These are phyloP conservation scores for Cotesia typhae DNA, from an alignment of 1,140 invertebrate genomes.

Conservation along the genomic window DNA sequence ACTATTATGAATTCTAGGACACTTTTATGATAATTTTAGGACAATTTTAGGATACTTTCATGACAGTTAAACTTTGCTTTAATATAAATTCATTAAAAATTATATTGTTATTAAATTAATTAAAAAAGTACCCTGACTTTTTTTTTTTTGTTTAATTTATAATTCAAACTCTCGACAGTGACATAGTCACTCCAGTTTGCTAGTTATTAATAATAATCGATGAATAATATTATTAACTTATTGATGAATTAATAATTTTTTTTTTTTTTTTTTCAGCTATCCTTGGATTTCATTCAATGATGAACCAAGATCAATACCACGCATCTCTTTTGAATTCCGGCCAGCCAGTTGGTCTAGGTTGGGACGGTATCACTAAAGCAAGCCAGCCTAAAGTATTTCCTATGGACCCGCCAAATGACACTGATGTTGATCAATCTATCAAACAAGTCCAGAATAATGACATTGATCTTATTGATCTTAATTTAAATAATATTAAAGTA, in stretches of 20 bases:
- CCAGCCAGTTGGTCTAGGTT: slow-evolving; percentile 84
- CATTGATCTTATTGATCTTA: slow-evolving; percentile 84
- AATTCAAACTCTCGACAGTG: not conserved
- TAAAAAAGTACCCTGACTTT: too few relatives aligned
- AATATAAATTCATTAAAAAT: too few relatives aligned
- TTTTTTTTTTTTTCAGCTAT: slow-evolving; percentile 77
- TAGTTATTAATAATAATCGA: slow-evolving; percentile 12
- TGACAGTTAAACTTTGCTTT: too few relatives aligned
- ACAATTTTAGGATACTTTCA: too few relatives aligned
- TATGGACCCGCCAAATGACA: slow-evolving; percentile 91
- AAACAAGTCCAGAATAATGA: slow-evolving; percentile 90
- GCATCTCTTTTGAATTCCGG: slow-evolving; percentile 93
- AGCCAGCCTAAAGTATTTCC: slow-evolving; percentile 91
- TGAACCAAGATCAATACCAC: slow-evolving; percentile 99
- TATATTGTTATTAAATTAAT: too few relatives aligned
- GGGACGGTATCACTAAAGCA: slow-evolving; percentile 94
- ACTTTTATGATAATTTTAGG: too few relatives aligned
- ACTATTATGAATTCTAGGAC: too few relatives aligned
- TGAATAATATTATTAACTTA: not conserved
- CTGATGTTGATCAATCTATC: slow-evolving; percentile 91
- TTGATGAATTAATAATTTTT: slow-evolving; percentile 34
- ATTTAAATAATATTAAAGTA: slow-evolving; percentile 98
- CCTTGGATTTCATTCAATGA: slow-evolving; percentile 98
- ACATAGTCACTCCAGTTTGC: not conserved
- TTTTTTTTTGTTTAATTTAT: not conserved